Percentiles rank a stretch among this genome's conserved stretches.
These are phyloP conservation scores for Aphis craccivora DNA, from an alignment of 1,140 invertebrate species.

Conservation along the genomic window DNA sequence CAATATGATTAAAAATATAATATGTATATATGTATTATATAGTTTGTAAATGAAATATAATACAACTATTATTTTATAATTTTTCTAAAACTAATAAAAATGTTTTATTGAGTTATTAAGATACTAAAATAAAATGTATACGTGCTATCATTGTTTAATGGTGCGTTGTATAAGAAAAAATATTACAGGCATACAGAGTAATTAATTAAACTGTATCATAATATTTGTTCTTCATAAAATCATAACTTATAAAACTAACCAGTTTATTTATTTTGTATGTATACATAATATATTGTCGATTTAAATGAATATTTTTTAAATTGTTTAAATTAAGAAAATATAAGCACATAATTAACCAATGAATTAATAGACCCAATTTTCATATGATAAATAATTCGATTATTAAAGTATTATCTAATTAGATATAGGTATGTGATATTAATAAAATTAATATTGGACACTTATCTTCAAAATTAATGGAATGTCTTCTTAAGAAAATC, in stretches of 20 bases:
- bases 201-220: neutral
- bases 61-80: neutral
- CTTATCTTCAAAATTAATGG: constrained; percentile 18
- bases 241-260: neutral
- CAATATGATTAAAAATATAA: neutral
- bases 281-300: neutral
- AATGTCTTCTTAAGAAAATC: neutral
- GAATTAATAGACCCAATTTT: neutral
- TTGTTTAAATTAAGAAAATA: too few relatives aligned
- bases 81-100: neutral
- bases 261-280: neutral
- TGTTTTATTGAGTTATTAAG: neutral
- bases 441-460: neutral
- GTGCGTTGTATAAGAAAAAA: neutral
- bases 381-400: neutral
- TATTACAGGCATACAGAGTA: neutral
- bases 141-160: neutral
- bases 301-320: neutral
- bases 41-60: neutral
- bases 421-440: neutral
- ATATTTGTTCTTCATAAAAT: neutral
- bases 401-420: neutral
- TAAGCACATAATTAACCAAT: too few relatives aligned
- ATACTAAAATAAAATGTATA: neutral
- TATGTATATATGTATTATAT: too few relatives aligned